Conservation (phyloP, 2,797 vertebrate genomes). For the Florisuga fusca region DNA sequence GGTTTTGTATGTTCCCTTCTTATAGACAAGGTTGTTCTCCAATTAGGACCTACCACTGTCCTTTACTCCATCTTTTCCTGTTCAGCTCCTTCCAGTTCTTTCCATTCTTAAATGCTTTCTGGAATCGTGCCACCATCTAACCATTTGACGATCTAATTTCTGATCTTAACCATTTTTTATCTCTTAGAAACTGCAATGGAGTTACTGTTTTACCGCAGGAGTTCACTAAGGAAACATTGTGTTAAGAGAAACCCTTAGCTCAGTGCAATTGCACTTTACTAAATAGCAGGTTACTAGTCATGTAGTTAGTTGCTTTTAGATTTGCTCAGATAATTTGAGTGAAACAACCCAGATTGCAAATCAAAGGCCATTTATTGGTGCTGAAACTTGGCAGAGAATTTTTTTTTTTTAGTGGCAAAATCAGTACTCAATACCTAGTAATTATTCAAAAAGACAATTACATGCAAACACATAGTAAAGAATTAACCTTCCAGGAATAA, state of each 20-base stretch:
- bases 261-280: background rate
- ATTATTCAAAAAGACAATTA: background rate
- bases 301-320: background rate
- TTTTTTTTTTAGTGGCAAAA: background rate
- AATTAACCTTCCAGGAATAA: background rate
- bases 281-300: background rate
- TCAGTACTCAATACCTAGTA: background rate
- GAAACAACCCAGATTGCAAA: background rate
- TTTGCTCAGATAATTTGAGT: background rate
- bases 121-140: background rate
- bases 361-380: background rate
- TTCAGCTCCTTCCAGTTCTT: background rate
- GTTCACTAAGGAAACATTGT: background rate
- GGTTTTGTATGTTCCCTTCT: background rate
- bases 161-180: background rate
- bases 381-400: background rate
- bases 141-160: background rate
- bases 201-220: background rate
- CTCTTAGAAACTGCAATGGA: background rate
- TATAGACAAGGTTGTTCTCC: background rate
- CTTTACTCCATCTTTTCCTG: background rate
- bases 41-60: accelerated
- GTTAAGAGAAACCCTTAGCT: background rate
- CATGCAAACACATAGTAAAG: background rate
- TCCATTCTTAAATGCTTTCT: background rate